Base-by-base conservation (phyloP, 1,140 invertebrate genomes). In the Campoletis sonorensis region DNA sequence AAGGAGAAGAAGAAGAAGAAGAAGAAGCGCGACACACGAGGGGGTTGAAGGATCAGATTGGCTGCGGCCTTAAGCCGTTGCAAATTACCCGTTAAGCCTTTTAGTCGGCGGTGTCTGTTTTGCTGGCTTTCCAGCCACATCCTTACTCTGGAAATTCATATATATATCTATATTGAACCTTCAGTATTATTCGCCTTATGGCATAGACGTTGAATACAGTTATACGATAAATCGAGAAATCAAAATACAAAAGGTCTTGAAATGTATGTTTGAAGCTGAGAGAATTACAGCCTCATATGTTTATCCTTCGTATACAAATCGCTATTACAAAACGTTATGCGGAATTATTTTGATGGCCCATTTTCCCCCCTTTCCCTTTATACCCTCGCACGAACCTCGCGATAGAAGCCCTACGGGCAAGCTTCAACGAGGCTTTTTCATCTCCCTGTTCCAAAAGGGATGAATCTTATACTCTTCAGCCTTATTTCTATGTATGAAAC, bases 51-150 rank as follows among this genome's bases (percentile, higher is more conserved):
- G 88, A 89, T 90, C 87, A 88, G 88, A 89, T 89, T 90, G 89
- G 88, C 81, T 86, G 81, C 80, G 85, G 87, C 86, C 85, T 88
- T 91, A 90, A 92, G 87, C 89, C 90, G 86, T 85, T 84, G 87
- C 87, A 90, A 88, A 90, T 91, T 90, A 88, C 87, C 87, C 85
- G 85, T 86, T 91, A 91, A 91, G 90, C 90, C 90, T 89, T 89
- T 89, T 90, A 90, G 86, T 88, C 85, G 87, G 77, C 83, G 61
- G 85, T 87, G 81, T 85, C 84, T 89, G 86, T 87, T 88, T 88
- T 85, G 85, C 87, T 87, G 75, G 84, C 85, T 85, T 83, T 80
- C 76, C 75, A 71, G 64, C 77, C 54, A 78, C 68, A 77, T 54
- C 75, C 75, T 54, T 18, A 8, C 75, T 45, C 84, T 83, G 84